Percentiles rank a stretch among this genome's conserved stretches.
Conservation (phyloP, 2,797 vertebrate genomes). For the Poecilia velifera region DNA sequence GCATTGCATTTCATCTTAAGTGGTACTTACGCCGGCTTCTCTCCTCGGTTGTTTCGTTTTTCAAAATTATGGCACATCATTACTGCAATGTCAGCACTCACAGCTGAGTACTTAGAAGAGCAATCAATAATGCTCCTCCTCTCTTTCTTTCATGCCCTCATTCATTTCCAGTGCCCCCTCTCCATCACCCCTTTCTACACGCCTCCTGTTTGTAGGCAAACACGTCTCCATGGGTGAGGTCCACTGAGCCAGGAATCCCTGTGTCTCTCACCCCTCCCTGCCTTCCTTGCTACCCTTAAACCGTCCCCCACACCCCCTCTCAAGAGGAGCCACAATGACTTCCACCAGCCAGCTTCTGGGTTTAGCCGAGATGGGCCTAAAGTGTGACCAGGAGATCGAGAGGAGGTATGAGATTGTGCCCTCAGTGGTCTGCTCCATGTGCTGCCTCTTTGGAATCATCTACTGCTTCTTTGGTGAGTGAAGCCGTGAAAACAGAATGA, state of each 20-base stretch:
- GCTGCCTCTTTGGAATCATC: slow-evolving; percentile 98
- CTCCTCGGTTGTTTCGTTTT: slow-evolving; percentile 39
- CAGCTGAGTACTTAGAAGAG: slow-evolving; percentile 49
- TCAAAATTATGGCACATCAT: slow-evolving; percentile 34
- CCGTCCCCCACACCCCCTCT: neutral
- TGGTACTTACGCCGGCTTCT: slow-evolving; percentile 18
- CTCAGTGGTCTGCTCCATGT: slow-evolving; percentile 98
- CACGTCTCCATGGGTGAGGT: slow-evolving; percentile 70
- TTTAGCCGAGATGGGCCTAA: slow-evolving; percentile 83
- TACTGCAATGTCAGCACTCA: slow-evolving; percentile 61
- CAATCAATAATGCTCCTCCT: slow-evolving; percentile 65
- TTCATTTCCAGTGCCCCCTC: slow-evolving; percentile 19
- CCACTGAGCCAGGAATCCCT: slow-evolving; percentile 60
- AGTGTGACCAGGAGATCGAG: slow-evolving; percentile 93
- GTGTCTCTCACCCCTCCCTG: slow-evolving; percentile 26
- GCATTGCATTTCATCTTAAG: slow-evolving; percentile 34
- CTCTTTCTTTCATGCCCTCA: slow-evolving; percentile 27
- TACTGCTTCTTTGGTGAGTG: slow-evolving; percentile 99
- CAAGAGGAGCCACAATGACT: slow-evolving; percentile 52
- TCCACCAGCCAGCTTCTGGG: slow-evolving; percentile 76
- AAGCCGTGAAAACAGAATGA: neutral
- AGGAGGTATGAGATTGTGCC: slow-evolving; percentile 95
- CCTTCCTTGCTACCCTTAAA: slow-evolving; percentile 20
- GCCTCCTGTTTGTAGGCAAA: slow-evolving; percentile 56
- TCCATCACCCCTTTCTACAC: slow-evolving; percentile 11